A percentile compares a stretch with the other conserved stretches of the same genome.
phyloP scores from a whole-genome alignment of 2,797 vertebrate genomes.

The Hyperoplus immaculatus region DNA sequence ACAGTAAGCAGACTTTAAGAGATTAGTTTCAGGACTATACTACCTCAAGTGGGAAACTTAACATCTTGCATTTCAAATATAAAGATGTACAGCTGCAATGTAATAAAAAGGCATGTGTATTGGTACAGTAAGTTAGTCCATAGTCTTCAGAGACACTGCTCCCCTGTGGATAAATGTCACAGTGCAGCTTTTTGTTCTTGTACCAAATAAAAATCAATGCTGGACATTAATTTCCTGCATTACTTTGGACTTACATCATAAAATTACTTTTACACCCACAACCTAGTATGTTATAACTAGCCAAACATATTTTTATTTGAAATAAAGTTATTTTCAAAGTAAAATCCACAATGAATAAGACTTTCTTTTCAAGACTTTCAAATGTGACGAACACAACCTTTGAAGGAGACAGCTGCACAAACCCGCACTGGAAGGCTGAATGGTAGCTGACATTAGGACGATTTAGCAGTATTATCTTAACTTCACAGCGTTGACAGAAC shows the following conservation, averaged over 20 bases:
- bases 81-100: no score
- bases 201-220: not conserved
- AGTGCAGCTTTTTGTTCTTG: slow-evolving; percentile 14
- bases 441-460: not conserved
- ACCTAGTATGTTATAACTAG: not conserved
- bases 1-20: not conserved
- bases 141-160: slow-evolving; percentile 57
- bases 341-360: no score
- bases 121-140: not conserved
- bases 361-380: no score
- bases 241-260: not conserved
- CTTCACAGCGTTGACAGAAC: slow-evolving; percentile 10
- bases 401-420: not conserved
- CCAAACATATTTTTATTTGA: not conserved
- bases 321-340: not conserved
- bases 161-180: slow-evolving; percentile 63
- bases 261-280: not conserved
- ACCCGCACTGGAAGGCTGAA: not conserved
- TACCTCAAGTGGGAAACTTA: not conserved
- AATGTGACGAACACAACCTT: no score
- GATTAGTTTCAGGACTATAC: not conserved
- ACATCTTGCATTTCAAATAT: not conserved
- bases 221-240: not conserved
- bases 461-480: not conserved
- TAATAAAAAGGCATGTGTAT: not conserved